Base-by-base conservation (phyloP, 2,888 invertebrate genomes). In the Ariolimax columbianus region DNA sequence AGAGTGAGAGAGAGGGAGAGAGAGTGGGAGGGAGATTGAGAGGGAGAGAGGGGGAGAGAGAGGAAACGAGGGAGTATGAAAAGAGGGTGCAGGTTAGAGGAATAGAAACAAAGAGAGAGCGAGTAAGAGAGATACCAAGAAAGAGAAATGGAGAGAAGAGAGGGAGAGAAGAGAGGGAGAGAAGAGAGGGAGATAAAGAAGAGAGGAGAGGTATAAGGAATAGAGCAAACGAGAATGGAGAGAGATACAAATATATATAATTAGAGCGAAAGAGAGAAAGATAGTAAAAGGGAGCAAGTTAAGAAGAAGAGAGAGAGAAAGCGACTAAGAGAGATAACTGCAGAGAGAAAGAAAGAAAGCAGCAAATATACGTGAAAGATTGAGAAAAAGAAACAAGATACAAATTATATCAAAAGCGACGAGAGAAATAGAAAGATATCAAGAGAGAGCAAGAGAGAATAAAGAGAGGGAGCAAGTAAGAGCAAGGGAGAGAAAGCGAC, bases 291-390 rank as follows among this genome's bases (percentile, higher is more conserved):
- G n/a, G 63, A 63, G n/a, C 9, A n/a, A 63, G 47, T n/a, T 40
- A 68, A 63, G n/a, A 63, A 40, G 72, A 66, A 33, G 68, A 47
- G 68, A 70, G 68, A 68, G 70, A 43, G 70, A 70, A 43, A 40
- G n/a, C 9, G 38, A 47, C 4, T 3, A 73, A 38, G 55, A 9
- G 55, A 26, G 19, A 30, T 55, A 3, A 51, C 30, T 33, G 33
- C 23, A 38, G 40, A 33, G n/a, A 33, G 38, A 33, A 43, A 30
- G 3, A 80, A 66, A 26, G 33, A 43, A 7, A 26, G 51, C 36
- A 17, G 17, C 51, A 51, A 17, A 51, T 7, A 51, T 17, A 51
- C 17, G 17, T 11, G 51, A 51, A 11, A 11, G 51, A 51, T 17
- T 51, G 51, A 51, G 17, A 11, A 51, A 11, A 7, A 51, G 51